Evolutionary conservation across 1,140 invertebrate genomes (phyloP).

Genomic region (Triops cancriformis): DNA sequence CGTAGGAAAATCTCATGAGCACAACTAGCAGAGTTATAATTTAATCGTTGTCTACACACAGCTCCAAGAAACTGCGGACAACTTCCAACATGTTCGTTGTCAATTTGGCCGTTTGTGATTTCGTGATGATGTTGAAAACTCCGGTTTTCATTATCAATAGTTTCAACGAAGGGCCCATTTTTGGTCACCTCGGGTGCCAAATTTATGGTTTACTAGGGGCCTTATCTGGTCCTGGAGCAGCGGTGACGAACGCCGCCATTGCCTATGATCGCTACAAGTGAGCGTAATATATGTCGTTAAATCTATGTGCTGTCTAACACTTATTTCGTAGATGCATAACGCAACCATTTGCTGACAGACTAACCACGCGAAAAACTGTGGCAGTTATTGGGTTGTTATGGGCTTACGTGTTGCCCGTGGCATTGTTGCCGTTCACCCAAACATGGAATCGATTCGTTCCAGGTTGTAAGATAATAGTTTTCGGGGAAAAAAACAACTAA

Average conservation of each 20-base stretch:
- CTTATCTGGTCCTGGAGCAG: constrained; percentile 67
- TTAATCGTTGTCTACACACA: constrained; percentile 32
- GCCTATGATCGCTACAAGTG: constrained; percentile 64
- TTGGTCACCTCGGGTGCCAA: constrained; percentile 62
- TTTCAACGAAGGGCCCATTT: constrained; percentile 50
- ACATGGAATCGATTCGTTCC: constrained; percentile 74
- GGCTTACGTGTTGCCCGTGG: constrained; percentile 69
- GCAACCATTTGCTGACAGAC: constrained; percentile 64
- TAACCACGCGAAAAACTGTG: constrained; percentile 59
- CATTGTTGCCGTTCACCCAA: constrained; percentile 60
- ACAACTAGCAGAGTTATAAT: neutral
- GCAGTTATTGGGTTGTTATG: constrained; percentile 63
- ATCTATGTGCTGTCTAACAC: constrained; percentile 48
- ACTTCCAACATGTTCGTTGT: constrained; percentile 43
- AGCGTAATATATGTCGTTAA: constrained; percentile 55
- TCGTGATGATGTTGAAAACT: constrained; percentile 35
- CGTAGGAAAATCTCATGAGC: neutral
- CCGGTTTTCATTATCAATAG: constrained; percentile 35
- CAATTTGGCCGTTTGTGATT: constrained; percentile 41
- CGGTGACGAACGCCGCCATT: constrained; percentile 68
- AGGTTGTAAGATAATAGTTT: constrained; percentile 41
- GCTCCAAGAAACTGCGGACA: constrained; percentile 39
- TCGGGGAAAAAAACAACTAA: constrained; percentile 48
- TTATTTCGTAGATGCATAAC: constrained; percentile 63
- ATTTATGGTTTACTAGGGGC: constrained; percentile 67